Percentiles rank a stretch among this genome's conserved stretches.
These are phyloP conservation scores for Anomalospiza imberbis DNA, from an alignment of 2,797 vertebrate genomes.

Conservation along the genomic window DNA sequence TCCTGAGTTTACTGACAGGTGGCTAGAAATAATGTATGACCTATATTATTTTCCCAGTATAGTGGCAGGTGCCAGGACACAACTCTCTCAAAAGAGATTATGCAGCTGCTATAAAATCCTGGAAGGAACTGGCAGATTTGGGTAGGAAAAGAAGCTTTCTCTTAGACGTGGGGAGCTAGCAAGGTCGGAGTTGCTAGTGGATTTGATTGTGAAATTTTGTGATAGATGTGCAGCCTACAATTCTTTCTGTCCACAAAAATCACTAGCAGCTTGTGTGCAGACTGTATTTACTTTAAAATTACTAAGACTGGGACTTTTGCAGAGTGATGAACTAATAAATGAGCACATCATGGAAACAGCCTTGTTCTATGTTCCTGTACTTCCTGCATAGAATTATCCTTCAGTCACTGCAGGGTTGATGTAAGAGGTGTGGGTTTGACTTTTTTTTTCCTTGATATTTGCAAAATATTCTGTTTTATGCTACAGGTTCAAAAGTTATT, in stretches of 20 bases:
- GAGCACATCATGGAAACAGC: neutral
- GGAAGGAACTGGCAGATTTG: neutral
- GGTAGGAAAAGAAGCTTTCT: neutral
- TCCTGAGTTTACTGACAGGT: slow-evolving; percentile 49
- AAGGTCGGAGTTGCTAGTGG: neutral
- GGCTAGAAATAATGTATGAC: slow-evolving; percentile 36
- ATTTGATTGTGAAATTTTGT: neutral
- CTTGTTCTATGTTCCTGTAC: neutral
- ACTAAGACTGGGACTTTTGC: neutral
- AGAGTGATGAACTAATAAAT: neutral
- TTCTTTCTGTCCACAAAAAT: neutral
- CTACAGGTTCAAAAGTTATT: neutral
- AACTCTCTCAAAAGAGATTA: neutral
- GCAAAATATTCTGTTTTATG: neutral
- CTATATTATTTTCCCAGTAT: slow-evolving; percentile 26
- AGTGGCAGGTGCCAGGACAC: neutral
- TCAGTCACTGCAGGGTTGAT: neutral
- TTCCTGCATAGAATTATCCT: neutral
- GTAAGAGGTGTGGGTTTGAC: neutral
- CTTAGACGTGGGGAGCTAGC: neutral
- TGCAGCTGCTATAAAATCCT: slow-evolving; percentile 22
- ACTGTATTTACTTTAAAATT: neutral
- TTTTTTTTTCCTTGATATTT: neutral
- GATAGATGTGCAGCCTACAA: neutral
- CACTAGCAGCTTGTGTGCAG: neutral